phyloP scores from a whole-genome alignment of 2,113 vertebrate genomes.

The Prietella phreatophila region DNA sequence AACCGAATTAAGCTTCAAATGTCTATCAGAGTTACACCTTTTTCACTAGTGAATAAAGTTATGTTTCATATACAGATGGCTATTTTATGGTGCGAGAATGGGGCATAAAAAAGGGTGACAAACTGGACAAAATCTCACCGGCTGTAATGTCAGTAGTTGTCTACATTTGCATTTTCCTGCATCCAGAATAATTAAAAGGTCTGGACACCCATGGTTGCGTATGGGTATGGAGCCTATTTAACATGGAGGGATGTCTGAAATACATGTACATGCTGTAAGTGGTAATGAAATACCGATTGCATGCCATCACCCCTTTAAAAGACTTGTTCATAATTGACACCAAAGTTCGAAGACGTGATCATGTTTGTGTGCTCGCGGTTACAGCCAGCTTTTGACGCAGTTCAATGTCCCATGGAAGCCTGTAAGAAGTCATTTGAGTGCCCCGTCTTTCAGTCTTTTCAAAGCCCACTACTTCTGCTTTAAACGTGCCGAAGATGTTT shows the following conservation, averaged over 20 bases:
- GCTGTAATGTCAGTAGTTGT: not conserved
- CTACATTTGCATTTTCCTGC: not conserved
- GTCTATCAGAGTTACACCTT: not conserved
- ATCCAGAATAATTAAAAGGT: not conserved
- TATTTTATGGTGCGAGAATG: not conserved
- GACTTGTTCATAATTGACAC: not conserved
- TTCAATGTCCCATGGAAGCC: not conserved
- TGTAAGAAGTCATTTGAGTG: not conserved
- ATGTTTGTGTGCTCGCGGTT: not conserved
- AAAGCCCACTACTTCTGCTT: not conserved
- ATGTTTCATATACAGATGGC: not conserved
- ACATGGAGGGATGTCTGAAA: not conserved
- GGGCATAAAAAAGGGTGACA: not conserved
- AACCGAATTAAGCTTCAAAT: not conserved
- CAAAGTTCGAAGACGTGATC: not conserved
- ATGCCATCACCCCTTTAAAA: not conserved
- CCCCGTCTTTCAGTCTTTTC: not conserved
- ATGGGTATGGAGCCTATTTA: not conserved
- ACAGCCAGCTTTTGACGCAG: not conserved
- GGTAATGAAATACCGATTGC: not conserved
- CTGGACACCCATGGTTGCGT: not conserved
- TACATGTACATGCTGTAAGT: not conserved
- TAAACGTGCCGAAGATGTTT: not conserved
- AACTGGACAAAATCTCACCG: not conserved
- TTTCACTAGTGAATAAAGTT: not conserved